Base-by-base conservation (phyloP, 2,797 vertebrate species). In the Aplochiton taeniatus region DNA sequence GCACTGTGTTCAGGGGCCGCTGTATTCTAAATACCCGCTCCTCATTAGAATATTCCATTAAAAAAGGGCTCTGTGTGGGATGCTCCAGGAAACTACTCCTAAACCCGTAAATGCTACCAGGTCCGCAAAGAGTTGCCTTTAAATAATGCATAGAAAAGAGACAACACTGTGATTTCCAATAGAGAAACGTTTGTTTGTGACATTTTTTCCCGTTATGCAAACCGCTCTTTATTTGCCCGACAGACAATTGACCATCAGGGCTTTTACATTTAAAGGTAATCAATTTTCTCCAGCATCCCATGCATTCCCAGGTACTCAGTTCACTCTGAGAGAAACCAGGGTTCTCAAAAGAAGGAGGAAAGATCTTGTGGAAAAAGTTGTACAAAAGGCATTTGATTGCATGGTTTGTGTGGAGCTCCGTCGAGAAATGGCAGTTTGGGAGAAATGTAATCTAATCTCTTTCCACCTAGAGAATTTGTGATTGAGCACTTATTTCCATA, bases 11-110 rank as follows among this genome's bases (percentile, higher is more conserved):
- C 64, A 51, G 47, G 31, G 65, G 31, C 48, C 67, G 51, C 70
- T 76, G 17, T 69, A 65, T 79, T 76, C 66, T 69, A 69, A 77
- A 79, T 74, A 83, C 61, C 72, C 73, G 73, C 54, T 52, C 13
- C 74, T 76, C 70, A 74, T 83, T 74, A 79, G 20, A 63, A 67
- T 74, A 70, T 79, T 62, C 58, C 49, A 73, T 82, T 68, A 68
- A 58, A 71, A 61, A 49, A 65, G 70, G 65, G 58, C 60, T 7
- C 16, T 55, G 19, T 58, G 47, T 45, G 48, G 12, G 59, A 61
- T 46, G 50, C 11, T 12, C n/a, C 53, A 6, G 11, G 7, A 6
- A 8, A 19, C 50, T 59, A 67, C 62, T 72, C 70, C 42, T 52
- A 68, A 66, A 68, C 49, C 48, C 54, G 50, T 57, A 73, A 71